Evolutionary conservation across 1,140 invertebrate genomes (phyloP).

Genomic region (fruit fly (Drosophila melanogaster)): Release_6_plus_ISO1_MT NC_004354.4:3284001-3284500

Average conservation of each 20-base stretch:
- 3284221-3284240: slow-evolving; percentile 71
- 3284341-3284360: neutral
- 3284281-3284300: neutral
- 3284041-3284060: slow-evolving; percentile 29
- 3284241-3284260: slow-evolving; percentile 69
- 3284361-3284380: neutral
- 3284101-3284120: neutral
- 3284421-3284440: slow-evolving; percentile 12
- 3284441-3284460: neutral
- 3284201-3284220: neutral
- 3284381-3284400: slow-evolving; percentile 18
- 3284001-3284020: slow-evolving; percentile 16
- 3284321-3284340: slow-evolving; percentile 8
- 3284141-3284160: slow-evolving; percentile 56
- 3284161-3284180: slow-evolving; percentile 69
- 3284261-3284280: neutral
- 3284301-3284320: slow-evolving; percentile 10
- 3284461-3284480: neutral
- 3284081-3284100: slow-evolving; percentile 3
- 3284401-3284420: slow-evolving; percentile 36
- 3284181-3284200: neutral
- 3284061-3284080: slow-evolving; percentile 5
- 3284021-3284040: slow-evolving; percentile 15
- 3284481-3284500: slow-evolving; percentile 9
- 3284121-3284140: slow-evolving; percentile 27